These are phyloP conservation scores for Ormyrus thymus DNA, from an alignment of 2,888 invertebrate genomes.

Conservation along the genomic window DNA sequence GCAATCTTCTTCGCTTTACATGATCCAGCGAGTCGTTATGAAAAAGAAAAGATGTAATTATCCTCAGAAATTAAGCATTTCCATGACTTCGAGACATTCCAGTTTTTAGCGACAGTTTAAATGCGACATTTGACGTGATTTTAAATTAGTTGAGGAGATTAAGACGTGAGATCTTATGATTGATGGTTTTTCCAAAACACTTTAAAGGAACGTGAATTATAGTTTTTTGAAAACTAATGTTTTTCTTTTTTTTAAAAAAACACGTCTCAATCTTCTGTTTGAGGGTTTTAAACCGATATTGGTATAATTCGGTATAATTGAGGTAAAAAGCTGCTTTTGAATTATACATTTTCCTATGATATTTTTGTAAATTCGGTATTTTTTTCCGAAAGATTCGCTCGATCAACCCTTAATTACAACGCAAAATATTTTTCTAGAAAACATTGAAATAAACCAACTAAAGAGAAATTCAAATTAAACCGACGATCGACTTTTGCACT, in stretches of 20 bases:
- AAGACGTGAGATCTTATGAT: no score
- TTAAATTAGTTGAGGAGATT: constrained; percentile 27
- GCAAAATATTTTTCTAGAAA: constrained; percentile 52
- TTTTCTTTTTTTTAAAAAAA: not conserved
- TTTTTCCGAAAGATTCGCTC: constrained; percentile 26
- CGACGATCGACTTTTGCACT: constrained; percentile 46
- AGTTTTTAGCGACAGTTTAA: constrained; percentile 5
- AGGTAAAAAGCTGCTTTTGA: not conserved
- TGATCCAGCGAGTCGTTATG: not conserved
- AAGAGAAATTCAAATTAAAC: constrained; percentile 18
- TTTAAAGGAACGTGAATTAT: no score
- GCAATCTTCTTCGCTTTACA: constrained; percentile 13
- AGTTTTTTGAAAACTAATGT: no score
- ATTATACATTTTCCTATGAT: constrained; percentile 29
- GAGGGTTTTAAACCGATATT: not conserved
- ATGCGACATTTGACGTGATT: constrained; percentile 21
- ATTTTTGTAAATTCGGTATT: constrained; percentile 50
- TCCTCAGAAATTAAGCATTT: no score
- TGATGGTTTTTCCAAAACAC: no score
- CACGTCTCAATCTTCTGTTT: not conserved
- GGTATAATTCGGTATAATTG: not conserved
- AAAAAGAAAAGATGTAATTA: not conserved
- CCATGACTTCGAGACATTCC: not conserved
- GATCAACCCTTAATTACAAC: constrained; percentile 13
- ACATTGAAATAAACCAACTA: constrained; percentile 7